These are phyloP conservation scores for Gnathonemus longibarbis DNA, from an alignment of 2,113 vertebrate species.

Conservation along the genomic window DNA sequence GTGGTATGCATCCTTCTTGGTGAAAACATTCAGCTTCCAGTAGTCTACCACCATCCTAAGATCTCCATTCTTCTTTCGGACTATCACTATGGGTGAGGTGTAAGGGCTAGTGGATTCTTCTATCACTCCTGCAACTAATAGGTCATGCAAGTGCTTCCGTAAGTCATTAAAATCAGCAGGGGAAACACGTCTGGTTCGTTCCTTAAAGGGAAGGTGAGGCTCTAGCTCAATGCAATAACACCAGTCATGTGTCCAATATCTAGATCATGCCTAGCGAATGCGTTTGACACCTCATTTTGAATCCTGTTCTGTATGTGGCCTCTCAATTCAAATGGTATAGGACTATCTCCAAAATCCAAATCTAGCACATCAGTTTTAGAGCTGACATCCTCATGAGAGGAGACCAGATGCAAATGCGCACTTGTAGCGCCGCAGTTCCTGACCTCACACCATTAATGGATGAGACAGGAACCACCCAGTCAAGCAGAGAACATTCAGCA, in stretches of 20 bases:
- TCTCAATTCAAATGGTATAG: not conserved
- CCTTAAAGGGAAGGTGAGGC: no score
- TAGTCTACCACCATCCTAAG: not conserved
- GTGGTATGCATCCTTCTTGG: not conserved
- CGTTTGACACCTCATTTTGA: not conserved
- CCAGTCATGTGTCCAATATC: not conserved
- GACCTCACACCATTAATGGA: no score
- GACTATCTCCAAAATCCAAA: not conserved
- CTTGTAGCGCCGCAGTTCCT: no score
- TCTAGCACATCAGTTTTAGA: not conserved
- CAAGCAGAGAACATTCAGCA: no score
- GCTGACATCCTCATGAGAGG: not conserved
- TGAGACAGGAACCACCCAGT: no score
- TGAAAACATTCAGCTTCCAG: not conserved
- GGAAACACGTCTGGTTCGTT: no score
- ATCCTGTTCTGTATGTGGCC: not conserved
- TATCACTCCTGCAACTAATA: not conserved
- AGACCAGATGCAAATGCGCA: no score
- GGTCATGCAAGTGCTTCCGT: not conserved
- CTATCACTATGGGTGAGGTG: not conserved
- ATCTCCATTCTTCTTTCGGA: not conserved
- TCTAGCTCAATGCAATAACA: not conserved
- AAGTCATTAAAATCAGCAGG: not conserved
- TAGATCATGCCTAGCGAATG: not conserved
- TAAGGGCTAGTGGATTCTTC: not conserved